Percentiles rank a stretch among this genome's conserved stretches.
phyloP scores from a whole-genome alignment of 1,140 invertebrate species.

The Brachystomella parvula region DNA sequence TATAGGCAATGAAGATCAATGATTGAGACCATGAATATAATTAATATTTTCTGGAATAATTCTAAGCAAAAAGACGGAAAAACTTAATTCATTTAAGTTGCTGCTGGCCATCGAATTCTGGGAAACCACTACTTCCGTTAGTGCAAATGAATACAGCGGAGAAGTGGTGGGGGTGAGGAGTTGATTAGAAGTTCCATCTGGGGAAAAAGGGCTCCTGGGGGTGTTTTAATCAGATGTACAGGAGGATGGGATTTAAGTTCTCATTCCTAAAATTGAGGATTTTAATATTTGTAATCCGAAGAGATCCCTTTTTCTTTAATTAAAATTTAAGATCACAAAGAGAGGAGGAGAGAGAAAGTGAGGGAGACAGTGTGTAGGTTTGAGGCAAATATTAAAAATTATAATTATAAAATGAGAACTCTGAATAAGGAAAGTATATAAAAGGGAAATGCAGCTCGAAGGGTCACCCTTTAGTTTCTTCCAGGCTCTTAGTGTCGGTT shows the following conservation, averaged over 20 bases:
- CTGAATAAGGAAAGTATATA: background rate
- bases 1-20: background rate
- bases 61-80: too few relatives aligned
- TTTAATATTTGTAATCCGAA: background rate
- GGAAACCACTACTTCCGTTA: too few relatives aligned
- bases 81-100: background rate
- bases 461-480: background rate
- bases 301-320: background rate
- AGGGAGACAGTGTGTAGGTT: too few relatives aligned
- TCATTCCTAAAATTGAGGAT: background rate
- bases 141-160: too few relatives aligned
- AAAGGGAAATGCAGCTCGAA: background rate
- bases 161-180: too few relatives aligned
- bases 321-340: slow-evolving; percentile 7
- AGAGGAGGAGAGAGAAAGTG: too few relatives aligned
- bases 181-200: background rate
- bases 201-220: background rate
- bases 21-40: background rate
- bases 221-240: background rate
- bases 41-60: too few relatives aligned
- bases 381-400: slow-evolving; percentile 5
- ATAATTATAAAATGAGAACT: background rate
- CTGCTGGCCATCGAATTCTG: background rate
- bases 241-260: background rate
- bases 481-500: background rate